Evolutionary conservation across 1,140 invertebrate genomes (phyloP), one percentile per base, ranked within the genome.

Genomic region (Venturia canescens): DNA sequence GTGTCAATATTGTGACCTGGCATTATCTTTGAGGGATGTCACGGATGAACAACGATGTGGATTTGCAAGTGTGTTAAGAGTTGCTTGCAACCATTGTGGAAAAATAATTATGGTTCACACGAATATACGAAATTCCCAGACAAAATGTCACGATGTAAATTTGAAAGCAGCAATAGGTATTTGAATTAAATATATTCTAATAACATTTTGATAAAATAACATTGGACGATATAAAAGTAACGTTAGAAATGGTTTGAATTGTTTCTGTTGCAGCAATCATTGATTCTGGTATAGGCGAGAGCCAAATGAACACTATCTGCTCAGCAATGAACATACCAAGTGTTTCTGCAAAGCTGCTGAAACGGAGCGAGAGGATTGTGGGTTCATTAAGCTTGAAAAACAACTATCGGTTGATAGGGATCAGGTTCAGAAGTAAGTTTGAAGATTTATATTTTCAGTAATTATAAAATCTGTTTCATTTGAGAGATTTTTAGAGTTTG

Each of bases 271-370:
- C 70, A 72, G 70, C 70, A 21, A 26, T 72, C 16, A 6, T 81
- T 23, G 82, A 81, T 53, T 75, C 74, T 48, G 79, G 82, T 38
- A 79, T 50, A 63, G 82, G 82, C 6, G 75, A 79, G 50, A 23
- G 57, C 3, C 78, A 80, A 71, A 21, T 83, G 1, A 83, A 83
- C 44, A 82, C 66, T 9, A 44, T 83, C 3, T 80, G 78, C 0
- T 53, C 80, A 29, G 72, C 80, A 1, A n/a, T 83, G 48, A 75
- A 84, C 60, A 69, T 83, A 18, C 80, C 82, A 18, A 50, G 44
- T 23, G 48, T 84, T 1, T 74, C 66, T 0, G 57, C 67, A n/a
- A 71, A 72, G 71, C 26, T 63, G 0, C 38, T 83, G 0, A 83
- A 84, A 50, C 18, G 38, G 9, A 18, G 71, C 34, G 82, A 84